These are phyloP conservation scores for Strix aluco DNA, from an alignment of 2,113 vertebrate species.

Conservation along the genomic window DNA sequence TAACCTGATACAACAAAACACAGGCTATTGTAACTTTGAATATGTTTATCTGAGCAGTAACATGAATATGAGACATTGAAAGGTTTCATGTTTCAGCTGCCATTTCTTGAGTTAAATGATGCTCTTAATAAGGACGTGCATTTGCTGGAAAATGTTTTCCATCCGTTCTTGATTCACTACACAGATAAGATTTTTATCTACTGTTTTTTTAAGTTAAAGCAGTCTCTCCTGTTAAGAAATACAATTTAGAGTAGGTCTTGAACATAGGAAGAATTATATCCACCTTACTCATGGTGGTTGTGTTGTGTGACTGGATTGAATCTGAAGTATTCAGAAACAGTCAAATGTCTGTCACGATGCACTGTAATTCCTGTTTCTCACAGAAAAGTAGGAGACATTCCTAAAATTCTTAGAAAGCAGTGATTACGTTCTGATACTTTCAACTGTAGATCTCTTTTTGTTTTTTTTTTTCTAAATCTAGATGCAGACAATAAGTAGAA, in stretches of 20 bases:
- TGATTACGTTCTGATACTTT: background rate
- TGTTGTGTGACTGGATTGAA: background rate
- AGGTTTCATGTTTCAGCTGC: background rate
- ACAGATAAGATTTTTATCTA: background rate
- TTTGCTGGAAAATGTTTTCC: background rate
- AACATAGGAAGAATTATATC: background rate
- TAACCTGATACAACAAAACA: background rate
- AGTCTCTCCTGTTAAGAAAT: background rate
- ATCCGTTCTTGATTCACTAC: background rate
- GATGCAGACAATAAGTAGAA: background rate
- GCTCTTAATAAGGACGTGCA: background rate
- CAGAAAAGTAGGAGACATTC: background rate
- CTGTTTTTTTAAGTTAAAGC: background rate
- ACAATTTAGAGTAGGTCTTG: background rate
- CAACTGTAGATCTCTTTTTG: background rate
- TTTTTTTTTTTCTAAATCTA: background rate
- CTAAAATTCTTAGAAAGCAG: background rate
- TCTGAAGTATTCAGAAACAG: background rate
- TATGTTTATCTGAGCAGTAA: background rate
- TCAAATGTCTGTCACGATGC: background rate
- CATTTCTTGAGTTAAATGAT: background rate
- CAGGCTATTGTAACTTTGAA: background rate
- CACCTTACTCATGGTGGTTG: background rate
- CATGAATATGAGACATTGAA: background rate
- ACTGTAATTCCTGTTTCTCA: background rate